These are phyloP conservation scores for Caenorhabditis parvicauda DNA, from an alignment of 2,888 invertebrate species.

Conservation along the genomic window DNA sequence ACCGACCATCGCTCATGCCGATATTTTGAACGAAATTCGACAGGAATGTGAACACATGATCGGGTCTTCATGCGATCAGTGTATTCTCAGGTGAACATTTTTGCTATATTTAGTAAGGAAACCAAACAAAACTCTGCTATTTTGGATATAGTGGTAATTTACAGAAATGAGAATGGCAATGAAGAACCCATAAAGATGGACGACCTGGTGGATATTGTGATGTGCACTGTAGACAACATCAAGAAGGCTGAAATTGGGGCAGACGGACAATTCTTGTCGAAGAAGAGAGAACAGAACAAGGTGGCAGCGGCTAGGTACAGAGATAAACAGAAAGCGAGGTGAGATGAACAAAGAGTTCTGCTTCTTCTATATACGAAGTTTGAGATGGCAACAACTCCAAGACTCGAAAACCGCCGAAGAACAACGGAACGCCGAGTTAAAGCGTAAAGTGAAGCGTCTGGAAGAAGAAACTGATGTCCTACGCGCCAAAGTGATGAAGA, in stretches of 20 bases:
- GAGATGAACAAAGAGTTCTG: neutral
- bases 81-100: slow-evolving; percentile 19
- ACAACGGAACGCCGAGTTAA: slow-evolving; percentile 8
- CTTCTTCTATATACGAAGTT: neutral
- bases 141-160: neutral
- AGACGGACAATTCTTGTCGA: slow-evolving; percentile 12
- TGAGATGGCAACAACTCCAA: slow-evolving; percentile 16
- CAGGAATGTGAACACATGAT: slow-evolving; percentile 36
- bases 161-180: slow-evolving; percentile 19
- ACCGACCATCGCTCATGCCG: slow-evolving; percentile 10
- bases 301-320: slow-evolving; percentile 33
- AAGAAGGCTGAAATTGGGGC: slow-evolving; percentile 14
- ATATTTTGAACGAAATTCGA: slow-evolving; percentile 32
- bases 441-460: slow-evolving; percentile 8
- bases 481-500: too few relatives aligned
- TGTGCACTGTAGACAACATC: slow-evolving; percentile 23
- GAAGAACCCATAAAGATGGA: slow-evolving; percentile 27
- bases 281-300: slow-evolving; percentile 34
- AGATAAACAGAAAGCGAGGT: slow-evolving; percentile 30
- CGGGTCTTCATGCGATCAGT: slow-evolving; percentile 23
- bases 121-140: neutral
- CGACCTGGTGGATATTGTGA: slow-evolving; percentile 31
- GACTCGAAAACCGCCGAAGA: slow-evolving; percentile 10
- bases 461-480: slow-evolving; percentile 14
- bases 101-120: neutral